Base-by-base conservation (phyloP, 2,888 invertebrate genomes). In the Hedya salicella region DNA sequence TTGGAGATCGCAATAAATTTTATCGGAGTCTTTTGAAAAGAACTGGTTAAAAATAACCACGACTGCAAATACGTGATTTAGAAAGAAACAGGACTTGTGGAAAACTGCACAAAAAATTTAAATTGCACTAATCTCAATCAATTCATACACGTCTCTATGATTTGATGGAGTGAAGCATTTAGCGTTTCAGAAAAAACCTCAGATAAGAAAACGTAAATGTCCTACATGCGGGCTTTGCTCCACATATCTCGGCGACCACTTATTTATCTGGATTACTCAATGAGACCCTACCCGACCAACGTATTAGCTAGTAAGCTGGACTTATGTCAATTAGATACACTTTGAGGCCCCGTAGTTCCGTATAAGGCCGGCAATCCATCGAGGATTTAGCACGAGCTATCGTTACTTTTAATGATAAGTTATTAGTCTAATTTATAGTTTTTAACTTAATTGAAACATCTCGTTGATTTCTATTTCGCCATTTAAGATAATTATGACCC, bases 291-390 rank as follows among this genome's bases (percentile, higher is more conserved):
- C 52, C 46, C 36, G 52, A 40, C 50, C 44, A 44, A 16, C 16
- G 60, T 13, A 50, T 53, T 44, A 44, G 42, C 52, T 13, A 11
- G 16, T 46, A 62, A 62, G 62, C 62, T 36, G 53, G 48, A 49
- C 40, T 63, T 56, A 64, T 42, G 50, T 57, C 49, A 64, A 64
- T 57, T 57, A 59, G 30, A 48, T 49, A 59, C 48, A 48, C 32
- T 48, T 48, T 36, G 46, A 32, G 21, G 21, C 13, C 16, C 2
- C 32, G 16, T 30, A 57, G 42, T 36, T 44, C 64, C 44, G 44
- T 64, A 52, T 52, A 59, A 50, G 42, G 57, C 21, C 11, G 30
- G 42, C 42, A 40, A 50, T 57, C 50, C 21, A 64, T 64, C 50
- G 50, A 21, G 39, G 49, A 52, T 44, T 52, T 52, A 64, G 50